Evolutionary conservation across 1,140 invertebrate genomes (phyloP), one percentile per base, ranked within the genome.

Genomic region (Aphaenogaster ashmeadi): DNA sequence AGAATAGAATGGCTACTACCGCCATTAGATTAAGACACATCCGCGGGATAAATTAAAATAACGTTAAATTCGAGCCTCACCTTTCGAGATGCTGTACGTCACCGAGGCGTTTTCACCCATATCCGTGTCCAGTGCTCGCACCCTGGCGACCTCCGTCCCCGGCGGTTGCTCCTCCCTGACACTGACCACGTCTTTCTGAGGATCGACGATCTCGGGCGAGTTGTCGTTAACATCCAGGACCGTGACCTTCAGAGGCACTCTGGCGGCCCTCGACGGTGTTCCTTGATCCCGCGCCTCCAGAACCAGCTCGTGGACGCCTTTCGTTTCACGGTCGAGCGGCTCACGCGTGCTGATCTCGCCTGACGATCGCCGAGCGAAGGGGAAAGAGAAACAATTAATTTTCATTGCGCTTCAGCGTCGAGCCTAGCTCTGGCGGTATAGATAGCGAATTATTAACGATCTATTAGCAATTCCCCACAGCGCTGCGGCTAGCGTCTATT

Each of bases 211-310:
- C 94, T 98, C 97, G 13, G 98, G 98, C 9, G 97, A 96, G 95
- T 99, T 99, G 95, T 99, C 98, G 94, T 99, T 99, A 4, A 98
- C 97, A 94, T 99, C 98, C 18, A 97, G 96, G 3, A 98, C 97
- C 83, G 96, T 95, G 0, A 99, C 96, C 89, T 97, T 96, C 67
- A 99, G 95, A 6, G 97, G 96, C 0, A 98, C 97, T 87, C 98
- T 96, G 18, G 97, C 96, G 79, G 97, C 97, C 74, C 97, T 96
- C 1, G 97, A 97, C 0, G 98, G 97, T 2, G 96, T 96, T 0
- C 99, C 99, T 93, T 98, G 97, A 95, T 99, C 99, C 78, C 97
- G 96, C 0, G 98, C 99, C 95, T 98, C 98, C 15, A 98, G 97
- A 2, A 98, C 97, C 21, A 99, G 94, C 89, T 98, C 98, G 94